Conservation (phyloP, 2,797 vertebrate genomes). For the Mareca strepera region DNA sequence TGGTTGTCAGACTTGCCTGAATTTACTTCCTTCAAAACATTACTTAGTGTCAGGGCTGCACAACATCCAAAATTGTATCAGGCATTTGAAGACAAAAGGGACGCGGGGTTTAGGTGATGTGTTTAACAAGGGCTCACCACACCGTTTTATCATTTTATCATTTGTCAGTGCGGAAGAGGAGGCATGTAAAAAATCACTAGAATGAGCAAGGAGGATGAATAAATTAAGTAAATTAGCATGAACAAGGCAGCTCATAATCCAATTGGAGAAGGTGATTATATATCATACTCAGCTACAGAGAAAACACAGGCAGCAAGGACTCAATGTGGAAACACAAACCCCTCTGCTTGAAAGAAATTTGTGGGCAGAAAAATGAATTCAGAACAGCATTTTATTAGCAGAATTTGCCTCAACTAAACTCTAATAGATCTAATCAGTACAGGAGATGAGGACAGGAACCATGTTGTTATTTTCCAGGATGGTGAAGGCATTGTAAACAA, state of each 20-base stretch:
- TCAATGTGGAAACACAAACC: slow-evolving; percentile 18
- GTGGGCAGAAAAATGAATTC: slow-evolving; percentile 38
- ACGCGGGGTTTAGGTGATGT: background rate
- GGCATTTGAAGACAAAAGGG: slow-evolving; percentile 22
- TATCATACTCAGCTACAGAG: slow-evolving; percentile 43
- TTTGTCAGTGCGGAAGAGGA: slow-evolving; percentile 1
- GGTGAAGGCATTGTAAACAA: slow-evolving; percentile 59
- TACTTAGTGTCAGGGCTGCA: slow-evolving; percentile 9
- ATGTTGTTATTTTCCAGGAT: slow-evolving; percentile 55
- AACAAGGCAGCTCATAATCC: slow-evolving; percentile 59
- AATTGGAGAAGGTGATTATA: slow-evolving; percentile 31
- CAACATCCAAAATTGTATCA: background rate
- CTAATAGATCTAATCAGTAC: slow-evolving; percentile 59
- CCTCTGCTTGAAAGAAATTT: slow-evolving; percentile 31
- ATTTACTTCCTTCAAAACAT: slow-evolving; percentile 21
- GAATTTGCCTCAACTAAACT: slow-evolving; percentile 37
- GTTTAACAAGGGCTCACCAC: background rate
- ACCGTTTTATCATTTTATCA: background rate
- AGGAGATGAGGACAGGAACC: slow-evolving; percentile 57
- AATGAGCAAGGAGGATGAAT: slow-evolving; percentile 51
- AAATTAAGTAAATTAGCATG: slow-evolving; percentile 61
- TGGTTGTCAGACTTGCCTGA: slow-evolving; percentile 12
- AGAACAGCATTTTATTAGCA: slow-evolving; percentile 36
- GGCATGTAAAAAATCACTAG: slow-evolving; percentile 50
- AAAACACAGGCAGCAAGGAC: slow-evolving; percentile 31